Conservation (phyloP, 2,888 invertebrate species). For the Euzophera pinguis region DNA sequence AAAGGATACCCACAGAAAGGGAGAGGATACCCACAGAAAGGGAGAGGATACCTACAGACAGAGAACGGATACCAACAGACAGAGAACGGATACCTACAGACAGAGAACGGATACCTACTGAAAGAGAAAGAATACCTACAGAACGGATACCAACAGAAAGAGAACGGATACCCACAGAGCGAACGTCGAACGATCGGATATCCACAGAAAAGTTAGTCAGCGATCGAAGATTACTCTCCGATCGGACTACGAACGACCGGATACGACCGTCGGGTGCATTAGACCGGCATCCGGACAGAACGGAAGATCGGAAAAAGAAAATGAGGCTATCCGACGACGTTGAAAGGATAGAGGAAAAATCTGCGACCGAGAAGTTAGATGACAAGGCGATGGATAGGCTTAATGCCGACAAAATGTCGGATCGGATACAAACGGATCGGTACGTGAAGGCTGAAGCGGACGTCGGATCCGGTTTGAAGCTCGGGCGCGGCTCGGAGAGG, state of each 20-base stretch:
- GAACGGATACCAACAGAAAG: constrained; percentile 20
- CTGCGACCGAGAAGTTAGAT: constrained; percentile 25
- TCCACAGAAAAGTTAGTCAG: constrained; percentile 19
- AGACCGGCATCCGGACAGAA: constrained; percentile 3
- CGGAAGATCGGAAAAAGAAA: constrained; percentile 2
- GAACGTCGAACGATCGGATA: constrained; percentile 23
- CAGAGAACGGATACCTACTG: neutral
- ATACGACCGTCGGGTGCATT: neutral
- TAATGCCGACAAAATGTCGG: constrained; percentile 32
- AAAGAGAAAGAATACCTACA: constrained; percentile 1
- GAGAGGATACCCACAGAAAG: constrained; percentile 17
- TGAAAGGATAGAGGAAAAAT: constrained; percentile 17
- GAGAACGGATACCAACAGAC: constrained; percentile 30
- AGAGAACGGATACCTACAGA: constrained; percentile 13
- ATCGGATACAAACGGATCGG: constrained; percentile 33
- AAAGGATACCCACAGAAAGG: constrained; percentile 13
- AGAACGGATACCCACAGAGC: constrained; percentile 24
- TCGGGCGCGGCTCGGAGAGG: constrained; percentile 53
- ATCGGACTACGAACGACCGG: constrained; percentile 35
- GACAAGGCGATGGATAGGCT: constrained; percentile 26
- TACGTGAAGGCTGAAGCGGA: constrained; percentile 67
- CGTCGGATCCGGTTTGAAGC: constrained; percentile 59
- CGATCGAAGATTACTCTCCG: constrained; percentile 18
- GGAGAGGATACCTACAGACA: constrained; percentile 1
- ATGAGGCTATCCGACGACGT: constrained; percentile 23